Conservation (phyloP, 2,113 vertebrate genomes). For the Struthidea cinerea region DNA sequence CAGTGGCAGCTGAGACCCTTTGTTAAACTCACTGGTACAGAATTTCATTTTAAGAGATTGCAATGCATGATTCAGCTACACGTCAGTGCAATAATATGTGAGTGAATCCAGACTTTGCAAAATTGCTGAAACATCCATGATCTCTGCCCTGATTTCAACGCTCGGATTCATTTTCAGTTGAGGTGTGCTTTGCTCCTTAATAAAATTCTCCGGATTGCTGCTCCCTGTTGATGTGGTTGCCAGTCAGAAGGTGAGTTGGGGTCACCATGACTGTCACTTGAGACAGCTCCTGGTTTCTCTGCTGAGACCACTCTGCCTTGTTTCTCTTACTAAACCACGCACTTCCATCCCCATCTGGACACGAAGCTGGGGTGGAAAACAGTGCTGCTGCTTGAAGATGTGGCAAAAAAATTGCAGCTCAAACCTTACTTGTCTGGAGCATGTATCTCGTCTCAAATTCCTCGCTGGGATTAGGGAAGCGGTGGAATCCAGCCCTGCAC, state of each 20-base stretch:
- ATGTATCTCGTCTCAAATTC: not conserved
- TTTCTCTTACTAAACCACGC: not conserved
- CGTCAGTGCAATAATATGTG: not conserved
- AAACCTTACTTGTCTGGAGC: not conserved
- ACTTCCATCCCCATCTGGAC: not conserved
- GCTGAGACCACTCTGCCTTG: not conserved
- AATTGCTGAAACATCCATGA: not conserved
- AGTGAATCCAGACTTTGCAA: not conserved
- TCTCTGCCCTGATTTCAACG: not conserved
- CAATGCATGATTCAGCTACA: not conserved
- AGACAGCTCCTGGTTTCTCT: not conserved
- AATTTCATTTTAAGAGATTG: not conserved
- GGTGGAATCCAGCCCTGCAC: not conserved
- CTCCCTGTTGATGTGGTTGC: not conserved
- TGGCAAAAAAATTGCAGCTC: not conserved
- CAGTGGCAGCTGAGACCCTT: not conserved
- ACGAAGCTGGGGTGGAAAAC: not conserved
- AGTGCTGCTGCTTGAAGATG: not conserved
- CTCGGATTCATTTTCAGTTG: not conserved
- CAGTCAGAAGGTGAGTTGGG: not conserved
- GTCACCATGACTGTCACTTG: not conserved
- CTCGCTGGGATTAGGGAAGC: fast-evolving
- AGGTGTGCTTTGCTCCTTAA: not conserved
- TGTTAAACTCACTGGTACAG: not conserved
- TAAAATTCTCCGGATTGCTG: not conserved